Evolutionary conservation across 1,140 invertebrate genomes (phyloP).

Genomic region (Zaprionus taronus): DNA sequence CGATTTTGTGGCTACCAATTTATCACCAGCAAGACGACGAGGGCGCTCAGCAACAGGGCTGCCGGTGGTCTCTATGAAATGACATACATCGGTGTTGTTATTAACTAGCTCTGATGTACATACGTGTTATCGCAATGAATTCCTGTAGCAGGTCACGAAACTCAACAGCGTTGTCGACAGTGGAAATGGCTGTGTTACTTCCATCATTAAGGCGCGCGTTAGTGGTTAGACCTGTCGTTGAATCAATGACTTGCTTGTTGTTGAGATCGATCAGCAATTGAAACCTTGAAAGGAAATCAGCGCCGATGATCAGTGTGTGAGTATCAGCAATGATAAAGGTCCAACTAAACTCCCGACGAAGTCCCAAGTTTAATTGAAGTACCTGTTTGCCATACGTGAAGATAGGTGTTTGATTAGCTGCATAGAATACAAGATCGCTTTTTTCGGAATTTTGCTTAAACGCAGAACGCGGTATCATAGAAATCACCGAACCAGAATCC

Average conservation of each 20-base stretch:
- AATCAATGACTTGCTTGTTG: no score
- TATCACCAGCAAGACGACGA: conserved; percentile 9
- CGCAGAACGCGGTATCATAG: no score
- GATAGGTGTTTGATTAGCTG: background rate
- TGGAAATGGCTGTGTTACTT: no score
- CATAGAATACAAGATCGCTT: background rate
- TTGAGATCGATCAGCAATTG: no score
- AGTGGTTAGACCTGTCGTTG: no score
- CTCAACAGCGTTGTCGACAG: no score
- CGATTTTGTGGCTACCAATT: conserved; percentile 46
- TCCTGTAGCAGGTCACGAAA: no score
- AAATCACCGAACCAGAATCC: no score
- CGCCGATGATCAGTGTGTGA: no score
- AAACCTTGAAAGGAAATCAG: no score
- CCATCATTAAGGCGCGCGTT: no score
- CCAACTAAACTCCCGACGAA: background rate
- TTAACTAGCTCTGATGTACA: background rate
- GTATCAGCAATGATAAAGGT: background rate
- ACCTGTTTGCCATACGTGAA: background rate
- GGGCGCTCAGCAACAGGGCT: background rate
- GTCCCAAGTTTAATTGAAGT: background rate
- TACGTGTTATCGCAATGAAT: background rate
- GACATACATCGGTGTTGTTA: conserved; percentile 1
- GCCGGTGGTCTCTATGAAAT: background rate
- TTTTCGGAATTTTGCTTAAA: no score